These are phyloP conservation scores for Cremastinae sp. DNA, from an alignment of 2,888 invertebrate species.

Conservation along the genomic window DNA sequence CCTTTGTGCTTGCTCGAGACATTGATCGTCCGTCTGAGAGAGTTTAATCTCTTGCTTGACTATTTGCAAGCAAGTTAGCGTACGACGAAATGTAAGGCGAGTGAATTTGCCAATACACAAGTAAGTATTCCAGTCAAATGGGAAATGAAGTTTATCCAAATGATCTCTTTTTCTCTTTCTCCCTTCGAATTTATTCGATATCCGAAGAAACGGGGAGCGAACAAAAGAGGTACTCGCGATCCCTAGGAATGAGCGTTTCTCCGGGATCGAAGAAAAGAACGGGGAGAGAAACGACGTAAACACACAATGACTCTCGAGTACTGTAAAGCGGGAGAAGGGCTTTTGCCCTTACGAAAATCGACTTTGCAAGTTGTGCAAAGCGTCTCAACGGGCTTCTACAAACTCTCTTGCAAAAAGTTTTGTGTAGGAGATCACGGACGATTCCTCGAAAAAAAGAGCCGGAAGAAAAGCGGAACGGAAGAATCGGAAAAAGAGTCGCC, in stretches of 20 bases:
- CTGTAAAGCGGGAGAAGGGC: neutral
- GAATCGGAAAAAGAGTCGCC: constrained; percentile 23
- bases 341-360: constrained; percentile 40
- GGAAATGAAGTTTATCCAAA: constrained; percentile 46
- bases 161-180: neutral
- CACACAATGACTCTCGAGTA: constrained; percentile 51
- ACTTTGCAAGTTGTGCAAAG: constrained; percentile 59
- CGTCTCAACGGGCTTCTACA: constrained; percentile 34
- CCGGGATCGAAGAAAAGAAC: no score
- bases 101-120: constrained; percentile 1
- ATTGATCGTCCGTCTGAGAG: constrained; percentile 25
- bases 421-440: constrained; percentile 9
- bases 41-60: constrained; percentile 40
- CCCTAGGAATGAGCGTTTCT: constrained; percentile 26
- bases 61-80: constrained; percentile 21
- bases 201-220: constrained; percentile 27
- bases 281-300: constrained; percentile 8
- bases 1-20: neutral
- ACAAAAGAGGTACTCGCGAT: constrained; percentile 40
- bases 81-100: constrained; percentile 21
- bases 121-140: constrained; percentile 20
- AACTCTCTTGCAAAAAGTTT: constrained; percentile 46
- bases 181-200: constrained; percentile 48
- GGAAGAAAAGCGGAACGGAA: constrained; percentile 19
- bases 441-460: constrained; percentile 20